Percentiles rank a stretch among this genome's conserved stretches.
Evolutionary conservation across 2,113 vertebrate genomes (phyloP).

Genomic region (Glareola pratincola): DNA sequence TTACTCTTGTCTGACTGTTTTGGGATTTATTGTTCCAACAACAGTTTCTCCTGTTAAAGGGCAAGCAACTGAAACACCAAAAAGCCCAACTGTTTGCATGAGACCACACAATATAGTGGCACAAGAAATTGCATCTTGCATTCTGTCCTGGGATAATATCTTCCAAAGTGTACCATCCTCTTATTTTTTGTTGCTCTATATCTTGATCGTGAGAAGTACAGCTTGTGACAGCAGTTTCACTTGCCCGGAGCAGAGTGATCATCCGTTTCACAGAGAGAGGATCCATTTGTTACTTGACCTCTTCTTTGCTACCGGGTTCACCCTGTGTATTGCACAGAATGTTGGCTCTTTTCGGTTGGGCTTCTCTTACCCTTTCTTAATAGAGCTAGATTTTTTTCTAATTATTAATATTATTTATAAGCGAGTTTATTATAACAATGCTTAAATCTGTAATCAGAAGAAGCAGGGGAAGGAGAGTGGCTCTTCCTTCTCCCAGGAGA

Average conservation of each 20-base stretch:
- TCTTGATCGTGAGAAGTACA: background rate
- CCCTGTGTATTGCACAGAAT: background rate
- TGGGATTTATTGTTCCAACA: background rate
- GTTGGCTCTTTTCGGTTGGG: fast-evolving
- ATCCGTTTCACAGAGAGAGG: background rate
- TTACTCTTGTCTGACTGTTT: background rate
- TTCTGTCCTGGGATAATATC: background rate
- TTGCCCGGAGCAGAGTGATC: background rate
- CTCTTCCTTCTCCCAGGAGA: background rate
- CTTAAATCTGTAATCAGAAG: background rate
- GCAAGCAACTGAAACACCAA: background rate
- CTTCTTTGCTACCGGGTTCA: background rate
- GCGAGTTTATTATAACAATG: background rate
- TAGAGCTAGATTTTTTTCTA: background rate
- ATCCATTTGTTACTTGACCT: background rate
- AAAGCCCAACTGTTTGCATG: background rate
- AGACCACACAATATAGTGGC: background rate
- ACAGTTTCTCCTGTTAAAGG: background rate
- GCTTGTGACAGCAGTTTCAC: background rate
- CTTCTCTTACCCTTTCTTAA: background rate
- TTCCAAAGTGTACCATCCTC: background rate
- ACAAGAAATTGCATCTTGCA: background rate
- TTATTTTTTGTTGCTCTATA: background rate
- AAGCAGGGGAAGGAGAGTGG: background rate
- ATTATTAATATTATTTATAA: background rate